Percentiles rank a stretch among this genome's conserved stretches.
Conservation (phyloP, 2,797 vertebrate genomes). For the Liparis tanakae region DNA sequence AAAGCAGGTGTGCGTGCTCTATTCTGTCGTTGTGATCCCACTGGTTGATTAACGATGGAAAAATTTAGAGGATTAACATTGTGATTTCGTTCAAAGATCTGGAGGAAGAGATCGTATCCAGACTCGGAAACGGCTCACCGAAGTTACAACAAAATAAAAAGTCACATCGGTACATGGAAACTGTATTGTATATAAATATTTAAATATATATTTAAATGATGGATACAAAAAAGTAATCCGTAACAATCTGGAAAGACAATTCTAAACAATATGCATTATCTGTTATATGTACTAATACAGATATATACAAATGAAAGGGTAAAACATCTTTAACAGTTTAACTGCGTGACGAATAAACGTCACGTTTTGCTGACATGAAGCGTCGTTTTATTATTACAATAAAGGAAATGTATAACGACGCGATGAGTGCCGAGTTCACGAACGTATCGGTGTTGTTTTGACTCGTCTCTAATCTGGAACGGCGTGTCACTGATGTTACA, state of each 20-base stretch:
- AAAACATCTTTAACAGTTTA: neutral
- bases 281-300: too few species aligned
- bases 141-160: neutral
- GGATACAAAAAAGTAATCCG: neutral
- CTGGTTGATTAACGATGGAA: neutral
- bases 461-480: slow-evolving; percentile 27
- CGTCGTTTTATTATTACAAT: neutral
- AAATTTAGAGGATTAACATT: neutral
- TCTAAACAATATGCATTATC: neutral
- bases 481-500: slow-evolving; percentile 37
- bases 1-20: slow-evolving; percentile 31
- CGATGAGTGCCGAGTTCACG: neutral
- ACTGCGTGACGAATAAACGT: neutral
- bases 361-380: slow-evolving; percentile 1
- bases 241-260: neutral
- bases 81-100: neutral
- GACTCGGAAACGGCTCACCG: neutral
- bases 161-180: neutral
- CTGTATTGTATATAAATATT: neutral
- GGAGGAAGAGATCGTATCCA: neutral
- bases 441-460: slow-evolving; percentile 19
- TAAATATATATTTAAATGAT: neutral
- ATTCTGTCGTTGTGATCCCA: neutral
- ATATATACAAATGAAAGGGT: neutral
- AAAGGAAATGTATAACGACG: neutral